Evolutionary conservation across 2,113 vertebrate species (phyloP), one percentile per base, ranked within the genome.

Genomic region (Actinemys pallida): DNA sequence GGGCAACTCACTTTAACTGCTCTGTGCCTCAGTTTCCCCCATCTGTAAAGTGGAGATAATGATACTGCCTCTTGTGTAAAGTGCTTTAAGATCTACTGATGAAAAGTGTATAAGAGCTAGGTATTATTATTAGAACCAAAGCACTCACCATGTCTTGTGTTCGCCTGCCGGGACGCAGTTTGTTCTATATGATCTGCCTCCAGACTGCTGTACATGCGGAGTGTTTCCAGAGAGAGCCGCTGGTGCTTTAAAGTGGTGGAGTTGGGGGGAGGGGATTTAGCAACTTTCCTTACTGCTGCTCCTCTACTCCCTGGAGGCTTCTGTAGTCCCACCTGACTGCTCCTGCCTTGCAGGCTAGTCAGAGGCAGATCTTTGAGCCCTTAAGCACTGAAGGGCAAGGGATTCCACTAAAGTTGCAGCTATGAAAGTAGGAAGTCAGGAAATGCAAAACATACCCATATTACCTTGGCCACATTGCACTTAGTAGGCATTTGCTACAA

Each of bases 321-420:
- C 88, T 94, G 76, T 47, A 57, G 27, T 62, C 90, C 22, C 87
- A 92, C 76, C 90, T 54, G 8, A 17, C 53, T 97, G 94, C 35
- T 88, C 54, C 85, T 24, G 83, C 50, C 94, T 95, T 81, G 54
- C 31, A 75, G 47, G n/a, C 19, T 86, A 86, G 69, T 3, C 4
- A 86, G 22, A 39, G 6, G 65, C 57, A 78, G 25, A 8, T 78
- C 39, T 45, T 10, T 45, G 75, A 13, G 24, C 42, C 75, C n/a
- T 25, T 12, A 22, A 78, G 69, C 10, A 49, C 22, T 1, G 0
- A 53, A 75, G 45, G 39, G 76, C n/a, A 13, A 45, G 19, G 52
- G 39, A 45, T 45, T 78, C 10, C 24, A 39, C 6, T 22, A 39
- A 35, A 10, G 65, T 72, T 72, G n/a, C 65, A 72, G 65, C 35